These are phyloP conservation scores for Eledone cirrhosa DNA, from an alignment of 2,888 invertebrate genomes.

Conservation along the genomic window DNA sequence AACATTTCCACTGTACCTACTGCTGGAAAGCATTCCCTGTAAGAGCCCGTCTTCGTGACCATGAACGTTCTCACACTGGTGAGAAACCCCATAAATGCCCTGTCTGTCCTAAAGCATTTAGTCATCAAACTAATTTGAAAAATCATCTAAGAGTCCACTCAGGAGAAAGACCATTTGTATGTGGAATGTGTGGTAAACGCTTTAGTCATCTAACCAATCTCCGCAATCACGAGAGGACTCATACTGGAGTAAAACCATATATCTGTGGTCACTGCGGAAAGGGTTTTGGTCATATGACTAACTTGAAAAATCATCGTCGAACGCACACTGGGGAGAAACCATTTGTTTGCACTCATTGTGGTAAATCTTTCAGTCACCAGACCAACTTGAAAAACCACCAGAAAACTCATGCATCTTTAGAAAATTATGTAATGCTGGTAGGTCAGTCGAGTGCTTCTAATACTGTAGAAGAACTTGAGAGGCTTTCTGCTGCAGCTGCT, in stretches of 20 bases:
- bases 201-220: slow-evolving; percentile 15
- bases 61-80: slow-evolving; percentile 1
- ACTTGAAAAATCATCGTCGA: slow-evolving; percentile 3
- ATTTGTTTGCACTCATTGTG: slow-evolving; percentile 7
- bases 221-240: slow-evolving; percentile 19
- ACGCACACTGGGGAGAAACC: slow-evolving; percentile 3
- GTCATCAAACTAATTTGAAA: slow-evolving; percentile 17
- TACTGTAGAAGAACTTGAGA: slow-evolving; percentile 2
- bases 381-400: slow-evolving; percentile 21
- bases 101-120: neutral
- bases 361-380: slow-evolving; percentile 5
- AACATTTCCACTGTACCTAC: slow-evolving; percentile 19
- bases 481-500: slow-evolving; percentile 15
- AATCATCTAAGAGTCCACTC: slow-evolving; percentile 16
- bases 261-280: slow-evolving; percentile 11
- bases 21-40: slow-evolving; percentile 24
- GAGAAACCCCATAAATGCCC: slow-evolving; percentile 17
- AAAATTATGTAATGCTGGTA: neutral
- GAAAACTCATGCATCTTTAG: neutral
- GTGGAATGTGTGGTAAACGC: slow-evolving; percentile 8
- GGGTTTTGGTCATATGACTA: slow-evolving; percentile 14
- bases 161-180: slow-evolving; percentile 10
- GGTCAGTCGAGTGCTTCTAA: neutral
- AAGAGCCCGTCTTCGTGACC: slow-evolving; percentile 7
- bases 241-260: slow-evolving; percentile 2